Evolutionary conservation across 64 coral and sea anemone genomes (phyloP).

Genomic region (Dendronephthya gigantea): DNA sequence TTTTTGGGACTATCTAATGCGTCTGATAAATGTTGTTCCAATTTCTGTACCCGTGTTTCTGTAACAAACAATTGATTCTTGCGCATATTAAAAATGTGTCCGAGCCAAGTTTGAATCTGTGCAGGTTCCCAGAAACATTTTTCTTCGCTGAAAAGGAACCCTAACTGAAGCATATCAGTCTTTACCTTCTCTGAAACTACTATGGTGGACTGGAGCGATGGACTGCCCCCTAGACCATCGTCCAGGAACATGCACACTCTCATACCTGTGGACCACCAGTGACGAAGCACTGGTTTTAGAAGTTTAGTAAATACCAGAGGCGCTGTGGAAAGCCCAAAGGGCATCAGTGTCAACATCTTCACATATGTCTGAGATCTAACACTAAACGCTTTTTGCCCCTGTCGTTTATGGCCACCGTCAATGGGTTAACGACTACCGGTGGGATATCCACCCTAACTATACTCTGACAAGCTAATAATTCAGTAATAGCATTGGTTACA

Average conservation of each 20-base stretch:
- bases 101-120: constrained; percentile 20
- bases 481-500: constrained; percentile 11
- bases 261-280: constrained; percentile 21
- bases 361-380: constrained; percentile 28
- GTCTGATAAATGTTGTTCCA: neutral
- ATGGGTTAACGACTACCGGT: constrained; percentile 26
- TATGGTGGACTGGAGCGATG: neutral
- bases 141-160: neutral
- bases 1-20: neutral
- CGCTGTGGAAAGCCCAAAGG: neutral
- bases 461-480: constrained; percentile 15
- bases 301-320: constrained; percentile 28
- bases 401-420: neutral
- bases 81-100: constrained; percentile 32
- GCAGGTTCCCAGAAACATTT: constrained; percentile 26
- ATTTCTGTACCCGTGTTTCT: neutral
- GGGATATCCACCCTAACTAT: neutral
- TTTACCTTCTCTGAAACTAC: neutral
- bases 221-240: neutral
- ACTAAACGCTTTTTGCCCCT: constrained; percentile 33
- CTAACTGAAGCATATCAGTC: neutral
- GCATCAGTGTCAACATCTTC: constrained; percentile 13
- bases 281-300: constrained; percentile 21
- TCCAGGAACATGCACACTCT: constrained; percentile 34
- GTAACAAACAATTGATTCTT: constrained; percentile 16